phyloP scores from a whole-genome alignment of 2,797 vertebrate genomes.

The Silurus aristotelis region DNA sequence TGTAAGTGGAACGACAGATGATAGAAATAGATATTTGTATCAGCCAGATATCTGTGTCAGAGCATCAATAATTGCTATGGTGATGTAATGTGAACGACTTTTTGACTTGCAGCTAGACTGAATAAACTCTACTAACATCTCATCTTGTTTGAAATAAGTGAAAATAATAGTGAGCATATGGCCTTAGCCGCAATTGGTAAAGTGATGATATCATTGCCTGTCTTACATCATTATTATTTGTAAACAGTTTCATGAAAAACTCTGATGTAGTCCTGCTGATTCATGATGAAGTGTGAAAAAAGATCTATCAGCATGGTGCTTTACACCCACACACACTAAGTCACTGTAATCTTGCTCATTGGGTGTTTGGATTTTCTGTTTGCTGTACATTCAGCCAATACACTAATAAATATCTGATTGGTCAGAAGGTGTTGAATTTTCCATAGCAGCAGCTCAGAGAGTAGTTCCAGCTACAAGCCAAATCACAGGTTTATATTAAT shows the following conservation, averaged over 20 bases:
- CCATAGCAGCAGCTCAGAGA: not conserved
- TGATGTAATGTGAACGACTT: not conserved
- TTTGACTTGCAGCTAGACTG: not conserved
- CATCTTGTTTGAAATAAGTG: not conserved
- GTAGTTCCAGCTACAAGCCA: not conserved
- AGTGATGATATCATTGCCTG: not conserved
- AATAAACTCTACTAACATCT: not conserved
- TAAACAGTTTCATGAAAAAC: conserved; percentile 5
- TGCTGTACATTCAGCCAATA: not conserved
- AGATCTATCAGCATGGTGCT: not conserved
- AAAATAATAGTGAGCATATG: not conserved
- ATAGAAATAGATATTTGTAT: conserved; percentile 2
- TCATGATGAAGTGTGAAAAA: conserved; percentile 14
- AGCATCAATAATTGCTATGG: not conserved
- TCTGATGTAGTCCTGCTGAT: not conserved
- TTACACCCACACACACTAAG: not conserved
- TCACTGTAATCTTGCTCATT: not conserved
- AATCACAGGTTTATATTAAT: not conserved
- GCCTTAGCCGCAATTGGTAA: not conserved
- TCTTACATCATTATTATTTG: conserved; percentile 20
- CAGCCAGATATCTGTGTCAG: not conserved
- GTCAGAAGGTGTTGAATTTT: not conserved
- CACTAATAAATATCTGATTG: not conserved
- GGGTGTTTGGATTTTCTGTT: not conserved
- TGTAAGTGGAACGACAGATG: not conserved